Evolutionary conservation across 2,797 vertebrate species (phyloP).

Genomic region (Myripristis murdjan): DNA sequence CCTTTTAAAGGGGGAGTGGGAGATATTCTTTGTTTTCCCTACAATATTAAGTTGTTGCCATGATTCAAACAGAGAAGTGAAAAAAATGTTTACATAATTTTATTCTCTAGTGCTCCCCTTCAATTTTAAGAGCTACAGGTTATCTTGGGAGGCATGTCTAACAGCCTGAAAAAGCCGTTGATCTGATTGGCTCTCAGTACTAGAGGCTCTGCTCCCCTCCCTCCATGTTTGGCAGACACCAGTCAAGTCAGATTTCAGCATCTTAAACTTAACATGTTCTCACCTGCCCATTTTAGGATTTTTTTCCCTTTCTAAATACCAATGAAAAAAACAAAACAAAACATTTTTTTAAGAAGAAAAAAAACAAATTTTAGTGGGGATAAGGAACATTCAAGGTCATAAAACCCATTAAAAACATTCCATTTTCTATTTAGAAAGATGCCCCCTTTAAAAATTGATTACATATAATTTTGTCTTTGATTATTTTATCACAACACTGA

Average conservation of each 20-base stretch:
- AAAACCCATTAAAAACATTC: not conserved
- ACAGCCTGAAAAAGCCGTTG: not conserved
- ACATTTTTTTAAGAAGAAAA: not conserved
- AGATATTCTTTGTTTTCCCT: not conserved
- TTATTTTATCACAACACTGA: too few species aligned
- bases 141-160: not conserved
- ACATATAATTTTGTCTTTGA: not conserved
- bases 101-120: not conserved
- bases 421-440: not conserved
- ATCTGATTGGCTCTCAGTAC: conserved; percentile 22
- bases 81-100: not conserved
- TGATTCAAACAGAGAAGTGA: not conserved
- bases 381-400: not conserved
- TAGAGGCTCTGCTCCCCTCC: not conserved
- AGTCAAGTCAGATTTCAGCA: too few species aligned
- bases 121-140: conserved; percentile 1
- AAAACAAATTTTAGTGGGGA: not conserved
- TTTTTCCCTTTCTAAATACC: too few species aligned
- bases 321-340: not conserved
- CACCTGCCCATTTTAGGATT: not conserved
- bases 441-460: not conserved
- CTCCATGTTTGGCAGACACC: too few species aligned
- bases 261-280: too few species aligned
- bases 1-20: too few species aligned
- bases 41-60: not conserved